Evolutionary conservation across 2,797 vertebrate genomes (phyloP), one percentile per base, ranked within the genome.

Genomic region (Myripristis murdjan): DNA sequence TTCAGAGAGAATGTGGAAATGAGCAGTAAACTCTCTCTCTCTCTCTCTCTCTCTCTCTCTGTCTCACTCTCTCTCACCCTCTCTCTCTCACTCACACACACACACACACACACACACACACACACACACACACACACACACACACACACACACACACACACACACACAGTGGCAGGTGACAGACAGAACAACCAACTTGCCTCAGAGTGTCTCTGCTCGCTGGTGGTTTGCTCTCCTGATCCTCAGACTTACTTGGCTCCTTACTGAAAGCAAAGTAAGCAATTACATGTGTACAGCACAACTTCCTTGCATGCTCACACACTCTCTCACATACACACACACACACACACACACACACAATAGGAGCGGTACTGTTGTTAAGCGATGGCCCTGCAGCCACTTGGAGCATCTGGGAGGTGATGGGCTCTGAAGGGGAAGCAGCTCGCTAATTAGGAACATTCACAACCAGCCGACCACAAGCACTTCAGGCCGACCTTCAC

Each of bases 1-100:
- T 74, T 82, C 74, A 74, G 58, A 79, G 28, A 77, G 39, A 75
- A 73, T 65, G 57, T 70, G 83, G 65, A 84, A 88, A 77, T 81
- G 64, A 79, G 73, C 33, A 43, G 61, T 1, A 10, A 48, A 63
- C 74, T 74, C 75, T 67, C 35, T 46, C 49, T 53, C 26, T 44
- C 0, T 43, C 46, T 28, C 1, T 18, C 48, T 24, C 5, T 24
- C 22, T 24, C 5, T 24, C 10, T 6, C 1, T 24, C 48, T 5
- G 1, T 11, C 6, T 10, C 1, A 26, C 48, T 51, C 1, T 24
- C 48, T 24, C 4, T 23, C 48, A 23, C 8, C 15, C 49, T 52
- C 11, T 26, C 22, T 20, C 1, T 20, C 41, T 43, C 41, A 15
- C 14, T 18, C 48, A 23, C 1, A 24, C 48, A 51, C 4, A 23